Evolutionary conservation across 1,140 invertebrate species (phyloP).

Genomic region (Drosophila busckii): DNA sequence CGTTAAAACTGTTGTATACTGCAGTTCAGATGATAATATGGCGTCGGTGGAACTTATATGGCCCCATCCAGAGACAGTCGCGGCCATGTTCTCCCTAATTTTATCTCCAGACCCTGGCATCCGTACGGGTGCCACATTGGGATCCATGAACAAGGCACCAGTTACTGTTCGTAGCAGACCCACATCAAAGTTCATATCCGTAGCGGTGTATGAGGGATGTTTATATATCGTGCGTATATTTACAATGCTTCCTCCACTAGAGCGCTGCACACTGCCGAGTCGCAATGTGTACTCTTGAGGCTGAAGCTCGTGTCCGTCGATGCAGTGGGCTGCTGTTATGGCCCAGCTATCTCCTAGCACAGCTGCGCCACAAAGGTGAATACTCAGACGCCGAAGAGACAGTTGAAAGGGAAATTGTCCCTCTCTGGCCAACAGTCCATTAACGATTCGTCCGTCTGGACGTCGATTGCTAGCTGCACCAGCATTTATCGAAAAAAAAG

Average conservation of each 20-base stretch:
- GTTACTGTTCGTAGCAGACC: conserved; percentile 47
- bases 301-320: conserved; percentile 51
- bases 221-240: conserved; percentile 55
- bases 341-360: conserved; percentile 66
- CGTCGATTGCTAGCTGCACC: conserved; percentile 13
- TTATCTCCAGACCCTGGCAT: conserved; percentile 37
- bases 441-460: conserved; percentile 67
- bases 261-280: conserved; percentile 45
- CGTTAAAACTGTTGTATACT: conserved; percentile 62
- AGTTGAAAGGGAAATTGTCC: conserved; percentile 59
- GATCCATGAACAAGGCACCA: conserved; percentile 27
- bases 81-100: conserved; percentile 35
- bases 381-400: conserved; percentile 54
- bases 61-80: conserved; percentile 71
- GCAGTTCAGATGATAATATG: conserved; percentile 49
- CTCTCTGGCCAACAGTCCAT: conserved; percentile 52
- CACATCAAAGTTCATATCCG: conserved; percentile 69
- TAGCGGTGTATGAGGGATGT: conserved; percentile 67
- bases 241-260: conserved; percentile 52
- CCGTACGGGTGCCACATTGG: conserved; percentile 47
- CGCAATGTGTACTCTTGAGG: conserved; percentile 61
- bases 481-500: conserved; percentile 1
- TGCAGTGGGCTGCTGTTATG: conserved; percentile 77
- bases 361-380: conserved; percentile 74
- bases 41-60: conserved; percentile 63